These are phyloP conservation scores for Mnemiopsis leidyi DNA, from an alignment of 37 sponge, comb jelly and placozoan species.

Conservation along the genomic window DNA sequence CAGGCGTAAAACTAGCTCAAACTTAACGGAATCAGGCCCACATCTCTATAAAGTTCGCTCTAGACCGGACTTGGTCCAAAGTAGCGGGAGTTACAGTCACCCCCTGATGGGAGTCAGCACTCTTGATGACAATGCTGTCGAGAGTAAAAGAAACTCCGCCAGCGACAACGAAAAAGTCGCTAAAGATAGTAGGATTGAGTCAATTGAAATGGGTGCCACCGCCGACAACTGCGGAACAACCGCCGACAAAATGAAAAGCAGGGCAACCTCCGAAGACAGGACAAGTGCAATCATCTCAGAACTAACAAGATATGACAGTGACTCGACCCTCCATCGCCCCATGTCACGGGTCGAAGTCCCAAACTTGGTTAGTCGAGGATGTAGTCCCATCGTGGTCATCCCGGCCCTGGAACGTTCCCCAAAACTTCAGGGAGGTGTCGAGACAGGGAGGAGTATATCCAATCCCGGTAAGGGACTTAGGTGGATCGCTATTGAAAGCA, in stretches of 20 bases:
- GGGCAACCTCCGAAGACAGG: not conserved
- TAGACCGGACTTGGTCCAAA: no score
- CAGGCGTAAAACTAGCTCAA: no score
- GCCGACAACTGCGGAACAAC: no score
- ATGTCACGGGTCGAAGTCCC: not conserved
- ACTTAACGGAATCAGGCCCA: not conserved
- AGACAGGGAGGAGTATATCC: not conserved
- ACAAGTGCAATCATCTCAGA: no score
- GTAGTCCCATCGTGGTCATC: not conserved
- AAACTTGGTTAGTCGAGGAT: not conserved
- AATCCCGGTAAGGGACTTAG: not conserved
- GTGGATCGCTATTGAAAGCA: not conserved
- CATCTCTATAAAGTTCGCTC: not conserved
- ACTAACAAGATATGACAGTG: not conserved
- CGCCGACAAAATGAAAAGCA: no score
- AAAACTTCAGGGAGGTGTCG: not conserved
- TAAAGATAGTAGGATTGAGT: no score
- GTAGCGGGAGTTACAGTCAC: no score
- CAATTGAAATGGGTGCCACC: no score
- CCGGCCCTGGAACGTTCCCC: not conserved
- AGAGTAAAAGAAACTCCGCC: no score
- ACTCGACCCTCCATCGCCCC: not conserved
- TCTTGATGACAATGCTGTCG: no score
- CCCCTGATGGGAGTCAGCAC: not conserved
- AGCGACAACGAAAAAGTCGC: no score